A percentile compares a stretch with the other conserved stretches of the same genome.
Evolutionary conservation across 1,140 invertebrate genomes (phyloP).

Genomic region (Megathymus violae): DNA sequence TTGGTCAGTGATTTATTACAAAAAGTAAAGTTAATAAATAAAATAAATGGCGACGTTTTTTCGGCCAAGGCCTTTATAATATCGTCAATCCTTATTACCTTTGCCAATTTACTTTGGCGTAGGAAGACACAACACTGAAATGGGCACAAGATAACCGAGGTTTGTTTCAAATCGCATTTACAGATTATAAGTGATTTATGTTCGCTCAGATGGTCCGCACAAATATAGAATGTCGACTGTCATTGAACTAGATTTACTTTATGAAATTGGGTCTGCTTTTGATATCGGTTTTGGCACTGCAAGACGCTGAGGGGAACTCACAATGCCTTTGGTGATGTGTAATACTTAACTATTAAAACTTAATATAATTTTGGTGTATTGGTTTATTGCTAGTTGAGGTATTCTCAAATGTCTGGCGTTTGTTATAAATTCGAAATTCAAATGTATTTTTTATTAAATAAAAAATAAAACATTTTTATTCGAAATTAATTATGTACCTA

Average conservation of each 20-base stretch:
- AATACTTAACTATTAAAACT: no score
- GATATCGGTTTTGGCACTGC: conserved; percentile 4
- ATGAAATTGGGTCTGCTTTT: conserved; percentile 10
- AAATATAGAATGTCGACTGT: conserved; percentile 15
- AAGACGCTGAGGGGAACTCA: not conserved
- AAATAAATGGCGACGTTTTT: not conserved
- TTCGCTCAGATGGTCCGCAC: conserved; percentile 1
- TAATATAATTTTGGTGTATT: no score
- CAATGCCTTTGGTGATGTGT: no score
- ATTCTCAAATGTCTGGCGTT: no score
- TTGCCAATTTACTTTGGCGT: conserved; percentile 14
- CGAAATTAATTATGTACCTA: no score
- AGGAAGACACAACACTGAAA: conserved; percentile 18
- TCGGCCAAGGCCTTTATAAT: conserved; percentile 1
- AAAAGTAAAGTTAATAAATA: not conserved
- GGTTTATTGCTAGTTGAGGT: no score
- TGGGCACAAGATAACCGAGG: conserved; percentile 14
- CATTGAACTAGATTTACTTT: conserved; percentile 17
- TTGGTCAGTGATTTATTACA: not conserved
- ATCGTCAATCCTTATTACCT: not conserved
- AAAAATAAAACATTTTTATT: no score
- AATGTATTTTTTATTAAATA: no score
- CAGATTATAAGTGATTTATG: conserved; percentile 26
- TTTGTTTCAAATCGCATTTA: conserved; percentile 16
- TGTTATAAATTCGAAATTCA: no score